phyloP scores from a whole-genome alignment of 2,113 vertebrate genomes.

The Myotis davidii region DNA sequence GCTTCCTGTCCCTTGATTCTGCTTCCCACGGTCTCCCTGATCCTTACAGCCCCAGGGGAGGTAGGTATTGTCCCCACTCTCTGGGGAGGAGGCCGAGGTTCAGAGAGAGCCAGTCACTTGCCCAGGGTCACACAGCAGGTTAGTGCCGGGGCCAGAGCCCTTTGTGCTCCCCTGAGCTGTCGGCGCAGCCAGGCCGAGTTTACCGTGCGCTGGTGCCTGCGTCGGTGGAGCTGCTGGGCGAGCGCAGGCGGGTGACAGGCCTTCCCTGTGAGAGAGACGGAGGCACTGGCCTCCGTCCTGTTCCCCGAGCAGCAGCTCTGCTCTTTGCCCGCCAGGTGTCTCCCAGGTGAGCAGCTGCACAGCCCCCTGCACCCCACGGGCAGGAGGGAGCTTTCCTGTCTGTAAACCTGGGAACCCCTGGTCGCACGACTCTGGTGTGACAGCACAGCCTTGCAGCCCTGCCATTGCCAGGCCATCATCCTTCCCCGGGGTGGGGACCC shows the following conservation, averaged over 20 bases:
- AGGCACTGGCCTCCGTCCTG: not conserved
- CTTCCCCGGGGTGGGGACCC: not conserved
- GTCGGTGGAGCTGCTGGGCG: not conserved
- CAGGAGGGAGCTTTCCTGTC: rapidly evolving
- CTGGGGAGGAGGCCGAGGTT: not conserved
- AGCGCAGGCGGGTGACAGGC: rapidly evolving
- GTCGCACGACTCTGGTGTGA: rapidly evolving
- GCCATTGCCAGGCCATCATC: not conserved
- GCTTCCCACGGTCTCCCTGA: not conserved
- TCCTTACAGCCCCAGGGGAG: not conserved
- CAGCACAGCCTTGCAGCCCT: not conserved
- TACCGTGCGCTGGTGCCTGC: not conserved
- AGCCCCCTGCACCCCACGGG: rapidly evolving
- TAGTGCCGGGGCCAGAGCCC: not conserved
- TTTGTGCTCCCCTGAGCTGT: not conserved
- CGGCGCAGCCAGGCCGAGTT: rapidly evolving
- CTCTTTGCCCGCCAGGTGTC: rapidly evolving
- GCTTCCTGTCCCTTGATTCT: not conserved
- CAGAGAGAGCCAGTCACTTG: not conserved
- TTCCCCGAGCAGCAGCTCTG: rapidly evolving
- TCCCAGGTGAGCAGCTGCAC: too few species aligned
- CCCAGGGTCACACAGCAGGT: not conserved
- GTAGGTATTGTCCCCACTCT: not conserved
- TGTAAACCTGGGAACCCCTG: not conserved
- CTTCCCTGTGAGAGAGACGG: not conserved